A percentile compares a stretch with the other conserved stretches of the same genome.
Conservation (phyloP, 2,113 vertebrate species). For the Panthera uncia region DNA sequence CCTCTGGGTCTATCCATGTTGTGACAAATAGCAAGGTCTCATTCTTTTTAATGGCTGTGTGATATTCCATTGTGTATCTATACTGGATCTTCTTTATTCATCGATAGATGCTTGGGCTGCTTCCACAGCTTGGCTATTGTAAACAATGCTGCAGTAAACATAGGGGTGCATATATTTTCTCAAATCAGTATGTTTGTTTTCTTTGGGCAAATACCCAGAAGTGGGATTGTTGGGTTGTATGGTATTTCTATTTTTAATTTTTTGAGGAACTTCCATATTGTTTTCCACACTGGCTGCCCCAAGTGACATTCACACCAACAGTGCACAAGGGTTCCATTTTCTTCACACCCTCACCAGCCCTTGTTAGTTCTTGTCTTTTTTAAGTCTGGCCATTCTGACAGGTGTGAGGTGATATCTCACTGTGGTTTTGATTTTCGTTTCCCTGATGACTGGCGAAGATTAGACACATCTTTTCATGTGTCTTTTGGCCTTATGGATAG, state of each 20-base stretch:
- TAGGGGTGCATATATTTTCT: neutral
- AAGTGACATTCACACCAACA: neutral
- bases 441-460: neutral
- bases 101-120: neutral
- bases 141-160: neutral
- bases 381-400: neutral
- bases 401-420: neutral
- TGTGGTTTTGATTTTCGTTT: neutral
- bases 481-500: neutral
- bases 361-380: neutral
- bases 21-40: neutral
- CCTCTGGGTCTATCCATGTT: neutral
- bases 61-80: neutral
- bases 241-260: neutral
- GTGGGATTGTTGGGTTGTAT: neutral
- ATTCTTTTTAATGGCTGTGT: neutral
- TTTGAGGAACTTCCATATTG: neutral
- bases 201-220: neutral
- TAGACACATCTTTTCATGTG: neutral
- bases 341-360: neutral
- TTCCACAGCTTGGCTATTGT: neutral
- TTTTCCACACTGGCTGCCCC: neutral
- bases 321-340: neutral
- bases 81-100: neutral
- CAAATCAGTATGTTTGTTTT: neutral